Evolutionary conservation across 2,888 invertebrate species (phyloP).

Genomic region (Cheilosia pagana): DNA sequence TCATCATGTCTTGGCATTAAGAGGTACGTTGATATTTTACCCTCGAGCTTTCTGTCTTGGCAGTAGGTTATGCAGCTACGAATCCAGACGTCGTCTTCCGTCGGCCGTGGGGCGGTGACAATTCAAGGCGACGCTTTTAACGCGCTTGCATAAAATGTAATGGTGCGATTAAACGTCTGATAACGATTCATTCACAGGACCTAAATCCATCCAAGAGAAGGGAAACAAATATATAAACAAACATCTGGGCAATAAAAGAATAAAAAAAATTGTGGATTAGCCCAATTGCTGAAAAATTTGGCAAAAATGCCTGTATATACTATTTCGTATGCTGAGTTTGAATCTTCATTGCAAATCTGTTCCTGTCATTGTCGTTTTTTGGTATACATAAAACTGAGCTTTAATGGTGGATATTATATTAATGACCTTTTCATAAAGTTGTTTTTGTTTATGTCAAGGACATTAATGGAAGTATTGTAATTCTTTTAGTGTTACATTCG

Average conservation of each 20-base stretch:
- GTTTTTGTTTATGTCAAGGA: constrained; percentile 1
- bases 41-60: constrained; percentile 24
- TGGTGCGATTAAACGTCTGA: constrained; percentile 39
- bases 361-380: constrained; percentile 3
- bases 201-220: constrained; percentile 5
- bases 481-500: too few species aligned
- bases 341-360: neutral
- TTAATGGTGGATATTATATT: neutral
- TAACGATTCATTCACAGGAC: constrained; percentile 55
- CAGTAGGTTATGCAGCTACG: constrained; percentile 35
- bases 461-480: neutral
- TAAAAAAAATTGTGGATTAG: constrained; percentile 3
- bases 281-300: constrained; percentile 32
- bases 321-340: constrained; percentile 1
- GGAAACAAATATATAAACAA: constrained; percentile 9
- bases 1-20: constrained; percentile 35
- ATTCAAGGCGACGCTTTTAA: constrained; percentile 25
- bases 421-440: neutral
- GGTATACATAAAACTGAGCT: constrained; percentile 18
- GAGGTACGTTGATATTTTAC: constrained; percentile 12
- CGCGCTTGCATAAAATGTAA: constrained; percentile 43
- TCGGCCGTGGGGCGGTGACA: constrained; percentile 7
- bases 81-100: constrained; percentile 14
- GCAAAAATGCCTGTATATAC: constrained; percentile 9
- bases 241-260: constrained; percentile 22